A percentile compares a stretch with the other conserved stretches of the same genome.
These are phyloP conservation scores for Seira sanloemensis DNA, from an alignment of 2,888 invertebrate genomes.

Conservation along the genomic window DNA sequence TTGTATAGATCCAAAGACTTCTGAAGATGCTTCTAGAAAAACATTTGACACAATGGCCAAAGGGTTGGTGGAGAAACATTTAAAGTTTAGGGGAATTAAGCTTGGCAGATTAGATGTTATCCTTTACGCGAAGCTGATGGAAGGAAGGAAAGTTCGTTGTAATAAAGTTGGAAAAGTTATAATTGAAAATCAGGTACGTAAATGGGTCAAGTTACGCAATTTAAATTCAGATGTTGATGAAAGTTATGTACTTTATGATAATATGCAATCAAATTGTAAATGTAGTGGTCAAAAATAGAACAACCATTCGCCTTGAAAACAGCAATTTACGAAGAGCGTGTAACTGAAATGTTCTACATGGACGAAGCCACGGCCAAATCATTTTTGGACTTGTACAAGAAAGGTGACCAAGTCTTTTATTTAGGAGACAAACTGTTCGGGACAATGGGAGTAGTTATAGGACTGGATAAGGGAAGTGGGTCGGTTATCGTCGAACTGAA, in stretches of 20 bases:
- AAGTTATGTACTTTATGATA: too few relatives aligned
- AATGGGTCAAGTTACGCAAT: too few relatives aligned
- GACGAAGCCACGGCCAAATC: conserved; percentile 57
- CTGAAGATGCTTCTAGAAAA: conserved; percentile 51
- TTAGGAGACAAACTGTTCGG: conserved; percentile 67
- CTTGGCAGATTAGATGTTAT: conserved; percentile 81
- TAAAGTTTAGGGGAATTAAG: conserved; percentile 86
- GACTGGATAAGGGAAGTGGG: conserved; percentile 57
- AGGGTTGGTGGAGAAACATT: conserved; percentile 75
- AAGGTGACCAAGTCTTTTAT: conserved; percentile 69
- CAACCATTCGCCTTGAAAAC: conserved; percentile 85
- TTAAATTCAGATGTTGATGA: too few relatives aligned
- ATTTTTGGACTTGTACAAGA: conserved; percentile 63
- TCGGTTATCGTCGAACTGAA: conserved; percentile 63
- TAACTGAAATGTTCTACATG: conserved; percentile 68
- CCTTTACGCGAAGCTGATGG: conserved; percentile 84
- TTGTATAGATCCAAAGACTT: conserved; percentile 57
- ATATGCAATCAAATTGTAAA: too few relatives aligned
- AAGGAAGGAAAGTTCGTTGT: conserved; percentile 82
- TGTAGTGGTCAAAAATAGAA: conserved; percentile 81
- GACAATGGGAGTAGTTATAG: conserved; percentile 64
- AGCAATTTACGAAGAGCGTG: conserved; percentile 78
- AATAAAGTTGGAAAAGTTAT: conserved; percentile 80
- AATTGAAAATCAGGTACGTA: conserved; percentile 79
- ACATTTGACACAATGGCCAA: conserved; percentile 64